Percentiles rank a stretch among this genome's conserved stretches.
Conservation (phyloP, 2,888 invertebrate genomes). For the Pocota personata region DNA sequence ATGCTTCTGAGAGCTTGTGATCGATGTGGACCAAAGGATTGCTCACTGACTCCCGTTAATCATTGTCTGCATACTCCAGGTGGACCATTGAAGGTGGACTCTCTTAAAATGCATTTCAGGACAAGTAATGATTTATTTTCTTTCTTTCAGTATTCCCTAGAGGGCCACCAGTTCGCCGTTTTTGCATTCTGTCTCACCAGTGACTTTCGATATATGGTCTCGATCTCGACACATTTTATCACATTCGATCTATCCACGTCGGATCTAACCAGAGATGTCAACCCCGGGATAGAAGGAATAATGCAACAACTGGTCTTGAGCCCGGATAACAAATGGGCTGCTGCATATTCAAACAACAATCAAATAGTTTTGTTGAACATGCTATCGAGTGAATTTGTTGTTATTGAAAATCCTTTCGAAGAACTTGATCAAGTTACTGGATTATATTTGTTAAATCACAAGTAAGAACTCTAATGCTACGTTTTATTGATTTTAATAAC, state of each 20-base stretch:
- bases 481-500: no score
- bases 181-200: slow-evolving; percentile 95
- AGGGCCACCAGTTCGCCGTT: slow-evolving; percentile 99
- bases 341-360: slow-evolving; percentile 97
- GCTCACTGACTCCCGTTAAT: slow-evolving; percentile 95
- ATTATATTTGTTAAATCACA: slow-evolving; percentile 87
- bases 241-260: slow-evolving; percentile 98
- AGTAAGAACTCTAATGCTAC: slow-evolving; percentile 77
- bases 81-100: slow-evolving; percentile 93
- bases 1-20: slow-evolving; percentile 96
- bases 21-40: slow-evolving; percentile 92
- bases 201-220: slow-evolving; percentile 96
- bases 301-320: slow-evolving; percentile 97
- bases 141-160: slow-evolving; percentile 91
- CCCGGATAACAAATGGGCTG: slow-evolving; percentile 97
- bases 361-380: slow-evolving; percentile 96
- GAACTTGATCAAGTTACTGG: slow-evolving; percentile 86
- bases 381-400: slow-evolving; percentile 95
- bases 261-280: slow-evolving; percentile 95
- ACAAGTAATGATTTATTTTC: not conserved
- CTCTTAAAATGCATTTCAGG: not conserved
- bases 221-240: slow-evolving; percentile 97
- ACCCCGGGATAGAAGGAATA: slow-evolving; percentile 97
- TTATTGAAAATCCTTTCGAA: slow-evolving; percentile 93
- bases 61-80: slow-evolving; percentile 99